These are phyloP conservation scores for Aegithalos caudatus DNA, from an alignment of 2,113 vertebrate genomes.

Conservation along the genomic window DNA sequence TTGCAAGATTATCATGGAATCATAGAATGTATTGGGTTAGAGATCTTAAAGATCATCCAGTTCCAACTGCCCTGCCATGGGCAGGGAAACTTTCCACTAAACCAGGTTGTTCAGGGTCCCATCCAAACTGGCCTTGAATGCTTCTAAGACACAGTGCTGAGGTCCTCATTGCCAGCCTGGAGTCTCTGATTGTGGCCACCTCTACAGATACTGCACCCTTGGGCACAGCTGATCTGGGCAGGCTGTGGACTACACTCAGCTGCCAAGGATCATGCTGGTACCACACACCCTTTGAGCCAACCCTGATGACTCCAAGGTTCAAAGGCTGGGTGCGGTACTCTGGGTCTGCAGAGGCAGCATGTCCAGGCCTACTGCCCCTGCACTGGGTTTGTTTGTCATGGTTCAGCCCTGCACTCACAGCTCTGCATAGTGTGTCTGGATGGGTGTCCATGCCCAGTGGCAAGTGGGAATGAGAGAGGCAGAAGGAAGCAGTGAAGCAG, in stretches of 20 bases:
- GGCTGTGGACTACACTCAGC: background rate
- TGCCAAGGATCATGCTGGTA: background rate
- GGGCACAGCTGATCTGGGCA: background rate
- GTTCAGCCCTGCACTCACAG: background rate
- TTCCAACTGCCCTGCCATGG: background rate
- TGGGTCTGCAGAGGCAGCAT: background rate
- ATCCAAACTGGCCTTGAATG: background rate
- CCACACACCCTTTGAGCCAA: background rate
- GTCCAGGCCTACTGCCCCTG: background rate
- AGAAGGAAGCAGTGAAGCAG: background rate
- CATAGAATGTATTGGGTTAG: background rate
- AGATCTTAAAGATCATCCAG: background rate
- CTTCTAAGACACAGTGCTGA: background rate
- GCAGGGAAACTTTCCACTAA: background rate
- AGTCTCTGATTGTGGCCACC: background rate
- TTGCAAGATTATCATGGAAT: background rate
- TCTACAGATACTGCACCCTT: background rate
- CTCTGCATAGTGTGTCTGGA: background rate
- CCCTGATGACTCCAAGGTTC: background rate
- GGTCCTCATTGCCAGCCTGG: background rate
- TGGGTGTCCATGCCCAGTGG: background rate
- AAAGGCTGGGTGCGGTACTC: background rate
- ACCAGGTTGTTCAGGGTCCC: background rate
- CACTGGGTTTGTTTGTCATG: background rate
- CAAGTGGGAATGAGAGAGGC: background rate